These are phyloP conservation scores for Cromileptes altivelis DNA, from an alignment of 2,113 vertebrate genomes.

Conservation along the genomic window DNA sequence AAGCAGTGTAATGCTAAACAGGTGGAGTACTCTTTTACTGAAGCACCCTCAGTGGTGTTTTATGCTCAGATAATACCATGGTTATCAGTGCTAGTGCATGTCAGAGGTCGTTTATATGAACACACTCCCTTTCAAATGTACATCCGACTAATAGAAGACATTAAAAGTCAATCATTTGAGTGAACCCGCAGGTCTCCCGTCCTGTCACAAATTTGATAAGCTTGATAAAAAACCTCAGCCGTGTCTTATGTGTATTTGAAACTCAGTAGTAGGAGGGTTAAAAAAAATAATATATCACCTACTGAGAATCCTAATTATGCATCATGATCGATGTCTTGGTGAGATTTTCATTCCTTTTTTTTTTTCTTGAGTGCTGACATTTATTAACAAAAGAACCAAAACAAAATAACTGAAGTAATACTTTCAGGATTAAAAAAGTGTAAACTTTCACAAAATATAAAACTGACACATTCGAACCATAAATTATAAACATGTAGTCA, in stretches of 20 bases:
- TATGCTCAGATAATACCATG: constrained; percentile 14
- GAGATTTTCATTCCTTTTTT: constrained; percentile 67
- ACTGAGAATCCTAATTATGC: constrained; percentile 71
- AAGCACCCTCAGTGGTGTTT: constrained; percentile 21
- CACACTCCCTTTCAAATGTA: neutral
- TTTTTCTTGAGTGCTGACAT: constrained; percentile 73
- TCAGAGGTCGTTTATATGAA: constrained; percentile 6
- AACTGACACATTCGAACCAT: constrained; percentile 83
- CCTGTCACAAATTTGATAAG: constrained; percentile 34
- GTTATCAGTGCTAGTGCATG: constrained; percentile 7
- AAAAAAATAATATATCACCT: constrained; percentile 62
- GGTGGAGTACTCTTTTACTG: neutral
- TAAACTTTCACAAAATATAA: constrained; percentile 87
- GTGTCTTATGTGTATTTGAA: constrained; percentile 49
- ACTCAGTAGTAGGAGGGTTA: constrained; percentile 66
- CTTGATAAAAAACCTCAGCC: constrained; percentile 69
- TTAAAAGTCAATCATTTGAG: constrained; percentile 9
- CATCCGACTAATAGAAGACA: constrained; percentile 3
- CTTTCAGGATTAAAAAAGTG: constrained; percentile 85
- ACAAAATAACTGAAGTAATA: constrained; percentile 72
- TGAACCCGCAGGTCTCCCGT: constrained; percentile 50
- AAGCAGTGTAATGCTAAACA: neutral
- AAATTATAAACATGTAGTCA: constrained; percentile 84
- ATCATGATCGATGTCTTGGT: constrained; percentile 61
- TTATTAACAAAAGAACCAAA: constrained; percentile 74